A percentile compares a stretch with the other conserved stretches of the same genome.
Evolutionary conservation across 1,140 invertebrate genomes (phyloP).

Genomic region (Sycobia sp.): DNA sequence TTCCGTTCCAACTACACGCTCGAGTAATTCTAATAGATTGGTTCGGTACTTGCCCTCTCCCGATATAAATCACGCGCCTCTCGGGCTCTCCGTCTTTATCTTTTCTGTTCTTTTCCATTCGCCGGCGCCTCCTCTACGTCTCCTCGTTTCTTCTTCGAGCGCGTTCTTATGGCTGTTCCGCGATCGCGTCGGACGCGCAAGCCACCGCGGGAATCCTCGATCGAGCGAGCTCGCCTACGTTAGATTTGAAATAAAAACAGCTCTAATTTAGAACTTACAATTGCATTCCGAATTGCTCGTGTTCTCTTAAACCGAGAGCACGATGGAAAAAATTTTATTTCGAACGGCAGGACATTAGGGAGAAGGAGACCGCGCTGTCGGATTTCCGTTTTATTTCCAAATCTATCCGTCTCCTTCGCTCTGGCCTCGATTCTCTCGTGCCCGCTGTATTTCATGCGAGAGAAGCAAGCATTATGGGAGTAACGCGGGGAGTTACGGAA

Average conservation of each 20-base stretch:
- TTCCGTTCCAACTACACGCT: constrained; percentile 36
- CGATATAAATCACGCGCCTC: constrained; percentile 15
- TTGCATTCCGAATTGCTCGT: no score
- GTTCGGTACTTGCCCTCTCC: constrained; percentile 15
- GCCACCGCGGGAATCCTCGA: no score
- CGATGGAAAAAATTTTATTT: no score
- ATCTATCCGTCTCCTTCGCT: neutral
- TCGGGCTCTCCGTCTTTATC: neutral
- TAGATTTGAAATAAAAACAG: no score
- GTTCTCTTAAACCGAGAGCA: no score
- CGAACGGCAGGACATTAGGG: no score
- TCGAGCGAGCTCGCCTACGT: no score
- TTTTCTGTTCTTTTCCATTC: neutral
- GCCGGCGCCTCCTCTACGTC: no score
- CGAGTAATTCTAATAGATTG: constrained; percentile 51
- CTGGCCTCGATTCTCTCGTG: neutral
- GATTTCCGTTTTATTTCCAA: constrained; percentile 6
- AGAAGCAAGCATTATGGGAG: neutral
- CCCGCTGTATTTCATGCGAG: neutral
- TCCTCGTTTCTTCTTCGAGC: neutral
- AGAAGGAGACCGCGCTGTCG: no score
- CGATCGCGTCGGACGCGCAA: neutral
- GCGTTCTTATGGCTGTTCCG: neutral
- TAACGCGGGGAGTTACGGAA: constrained; percentile 20
- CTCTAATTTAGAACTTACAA: no score